Conservation (phyloP, 2,888 invertebrate genomes). For the Campoplex nolae region DNA sequence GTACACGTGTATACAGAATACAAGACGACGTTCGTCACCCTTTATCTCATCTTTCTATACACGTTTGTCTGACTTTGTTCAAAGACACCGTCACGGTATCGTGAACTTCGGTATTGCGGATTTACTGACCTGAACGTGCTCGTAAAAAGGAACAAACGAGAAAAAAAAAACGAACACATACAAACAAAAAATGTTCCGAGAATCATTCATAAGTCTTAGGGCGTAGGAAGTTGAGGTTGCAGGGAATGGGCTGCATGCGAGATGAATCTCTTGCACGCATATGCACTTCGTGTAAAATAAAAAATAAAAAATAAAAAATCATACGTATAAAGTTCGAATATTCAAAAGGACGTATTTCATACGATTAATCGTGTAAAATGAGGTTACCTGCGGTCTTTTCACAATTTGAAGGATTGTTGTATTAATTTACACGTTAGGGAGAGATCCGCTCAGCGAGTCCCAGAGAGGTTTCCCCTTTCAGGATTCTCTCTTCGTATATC, state of each 20-base stretch:
- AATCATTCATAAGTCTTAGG: neutral
- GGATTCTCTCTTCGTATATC: conserved; percentile 34
- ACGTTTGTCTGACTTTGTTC: neutral
- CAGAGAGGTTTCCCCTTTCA: conserved; percentile 59
- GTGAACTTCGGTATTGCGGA: neutral
- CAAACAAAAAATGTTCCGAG: neutral
- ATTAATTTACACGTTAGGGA: conserved; percentile 26
- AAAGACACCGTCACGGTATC: neutral
- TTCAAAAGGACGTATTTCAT: conserved; percentile 2
- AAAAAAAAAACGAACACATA: neutral
- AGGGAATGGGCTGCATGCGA: neutral
- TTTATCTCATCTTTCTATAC: neutral
- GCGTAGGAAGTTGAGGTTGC: neutral
- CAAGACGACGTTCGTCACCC: neutral
- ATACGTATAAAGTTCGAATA: neutral
- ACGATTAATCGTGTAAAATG: neutral
- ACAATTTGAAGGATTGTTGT: neutral
- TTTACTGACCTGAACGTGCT: neutral
- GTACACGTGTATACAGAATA: conserved; percentile 1
- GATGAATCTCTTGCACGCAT: neutral
- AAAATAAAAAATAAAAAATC: neutral
- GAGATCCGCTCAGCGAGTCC: neutral
- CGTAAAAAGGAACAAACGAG: neutral
- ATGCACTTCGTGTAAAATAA: neutral
- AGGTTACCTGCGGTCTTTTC: neutral